phyloP scores from a whole-genome alignment of 2,113 vertebrate genomes.

The Phrynosoma platyrhinos region DNA sequence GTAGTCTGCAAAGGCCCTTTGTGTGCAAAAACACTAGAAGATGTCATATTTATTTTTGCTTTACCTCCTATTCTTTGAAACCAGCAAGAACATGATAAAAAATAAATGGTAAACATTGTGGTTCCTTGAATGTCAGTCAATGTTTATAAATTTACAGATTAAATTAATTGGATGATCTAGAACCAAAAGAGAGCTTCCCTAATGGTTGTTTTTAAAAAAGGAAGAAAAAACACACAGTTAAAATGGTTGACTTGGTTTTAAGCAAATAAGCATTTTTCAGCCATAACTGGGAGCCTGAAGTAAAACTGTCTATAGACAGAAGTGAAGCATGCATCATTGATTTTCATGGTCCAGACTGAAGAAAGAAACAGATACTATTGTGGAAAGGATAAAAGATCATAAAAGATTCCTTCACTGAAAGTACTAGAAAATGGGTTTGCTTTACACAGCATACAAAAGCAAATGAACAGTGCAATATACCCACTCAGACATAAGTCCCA shows the following conservation, averaged over 20 bases:
- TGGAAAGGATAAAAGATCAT: constrained; percentile 16
- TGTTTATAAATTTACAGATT: background rate
- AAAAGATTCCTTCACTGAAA: background rate
- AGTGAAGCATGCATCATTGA: constrained; percentile 8
- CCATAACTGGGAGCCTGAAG: constrained; percentile 26
- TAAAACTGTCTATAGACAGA: constrained; percentile 14
- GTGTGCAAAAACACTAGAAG: background rate
- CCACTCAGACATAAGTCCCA: background rate
- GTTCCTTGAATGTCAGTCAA: background rate
- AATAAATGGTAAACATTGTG: background rate
- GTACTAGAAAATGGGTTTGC: background rate
- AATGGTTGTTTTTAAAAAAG: background rate
- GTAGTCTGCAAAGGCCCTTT: too few species aligned
- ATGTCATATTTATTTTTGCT: background rate
- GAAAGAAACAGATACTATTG: constrained; percentile 4
- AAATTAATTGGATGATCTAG: background rate
- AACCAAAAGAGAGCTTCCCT: background rate
- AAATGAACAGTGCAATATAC: background rate
- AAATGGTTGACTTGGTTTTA: constrained; percentile 12
- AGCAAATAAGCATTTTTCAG: constrained; percentile 24
- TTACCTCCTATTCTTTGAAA: background rate
- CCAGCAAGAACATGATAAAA: background rate
- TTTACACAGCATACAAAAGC: background rate
- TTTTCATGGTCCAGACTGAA: constrained; percentile 21
- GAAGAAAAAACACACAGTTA: background rate